Evolutionary conservation across 2,888 invertebrate genomes (phyloP).

Genomic region (Drosophila prolongata): DNA sequence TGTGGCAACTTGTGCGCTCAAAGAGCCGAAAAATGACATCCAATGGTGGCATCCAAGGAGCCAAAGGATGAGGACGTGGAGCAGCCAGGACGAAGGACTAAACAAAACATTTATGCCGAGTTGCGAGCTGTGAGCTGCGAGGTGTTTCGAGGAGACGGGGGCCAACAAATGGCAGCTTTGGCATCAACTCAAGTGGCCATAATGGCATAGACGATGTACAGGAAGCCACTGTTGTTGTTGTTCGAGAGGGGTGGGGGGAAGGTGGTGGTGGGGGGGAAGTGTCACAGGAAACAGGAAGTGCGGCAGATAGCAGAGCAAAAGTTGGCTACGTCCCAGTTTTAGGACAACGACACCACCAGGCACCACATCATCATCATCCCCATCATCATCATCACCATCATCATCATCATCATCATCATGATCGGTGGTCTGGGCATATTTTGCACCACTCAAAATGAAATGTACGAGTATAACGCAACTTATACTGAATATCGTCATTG

Average conservation of each 20-base stretch:
- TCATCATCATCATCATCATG: conserved; percentile 7
- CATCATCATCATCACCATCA: conserved; percentile 7
- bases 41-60: conserved; percentile 8
- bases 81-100: conserved; percentile 7
- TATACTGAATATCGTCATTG: background rate
- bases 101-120: conserved; percentile 67
- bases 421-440: conserved; percentile 4
- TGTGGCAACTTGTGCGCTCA: conserved; percentile 56
- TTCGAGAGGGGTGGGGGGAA: conserved; percentile 14
- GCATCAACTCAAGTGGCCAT: conserved; percentile 76
- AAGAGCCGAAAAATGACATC: conserved; percentile 50
- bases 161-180: conserved; percentile 67
- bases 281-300: conserved; percentile 75
- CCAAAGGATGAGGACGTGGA: background rate
- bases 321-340: conserved; percentile 55
- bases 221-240: conserved; percentile 59
- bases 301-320: conserved; percentile 75
- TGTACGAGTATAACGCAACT: conserved; percentile 7
- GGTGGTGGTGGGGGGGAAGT: conserved; percentile 67
- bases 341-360: conserved; percentile 45
- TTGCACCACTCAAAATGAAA: conserved; percentile 3
- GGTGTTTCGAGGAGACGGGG: background rate
- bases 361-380: conserved; percentile 1
- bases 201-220: conserved; percentile 74
- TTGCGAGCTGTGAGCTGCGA: conserved; percentile 18